Base-by-base conservation (phyloP, 2,888 invertebrate genomes). In the Coelopa pilipes region DNA sequence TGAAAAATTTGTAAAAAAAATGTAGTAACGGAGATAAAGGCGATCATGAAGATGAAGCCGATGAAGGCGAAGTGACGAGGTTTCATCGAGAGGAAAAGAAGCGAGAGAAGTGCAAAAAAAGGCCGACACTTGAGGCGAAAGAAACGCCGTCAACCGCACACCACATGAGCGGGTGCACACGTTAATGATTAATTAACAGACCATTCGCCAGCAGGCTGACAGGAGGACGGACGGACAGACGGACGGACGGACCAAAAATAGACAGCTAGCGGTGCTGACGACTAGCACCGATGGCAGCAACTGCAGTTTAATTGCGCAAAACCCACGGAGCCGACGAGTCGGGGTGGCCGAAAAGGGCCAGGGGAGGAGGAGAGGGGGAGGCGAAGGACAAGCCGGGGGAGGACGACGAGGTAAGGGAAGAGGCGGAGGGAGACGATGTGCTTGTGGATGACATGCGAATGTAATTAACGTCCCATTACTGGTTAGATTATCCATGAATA, bases 391-490 rank as follows among this genome's bases (percentile, higher is more conserved):
- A 34, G 34, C 7, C 19, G 57, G 19, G 7, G 4, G 34, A 34
- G 34, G 34, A 34, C 34, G 34, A 34, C 2, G 34, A 34, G 4
- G 34, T 4, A 2, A 7, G 7, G 34, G 34, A 62, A 62, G 34
- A n/a, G 62, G 34, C 10, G 53, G 5, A 24, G 34, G 34, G 24
- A 62, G 24, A 62, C 60, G 74, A 67, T 47, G 46, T 67, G 59
- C 49, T 69, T 82, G 83, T 78, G 79, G 81, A 77, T 81, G 83
- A 83, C 82, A 80, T 79, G 79, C 79, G 19, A 77, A 76, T 78
- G 85, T 86, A 87, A 87, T 87, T 86, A 87, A 86, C 84, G 86
- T 85, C 84, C 86, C 84, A 86, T 85, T 86, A 82, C 80, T 84
- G 84, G 84, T 83, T 86, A 85, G 84, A 87, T 87, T 86, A 84